These are phyloP conservation scores for Epinotia bilunana DNA, from an alignment of 2,888 invertebrate genomes.

Conservation along the genomic window DNA sequence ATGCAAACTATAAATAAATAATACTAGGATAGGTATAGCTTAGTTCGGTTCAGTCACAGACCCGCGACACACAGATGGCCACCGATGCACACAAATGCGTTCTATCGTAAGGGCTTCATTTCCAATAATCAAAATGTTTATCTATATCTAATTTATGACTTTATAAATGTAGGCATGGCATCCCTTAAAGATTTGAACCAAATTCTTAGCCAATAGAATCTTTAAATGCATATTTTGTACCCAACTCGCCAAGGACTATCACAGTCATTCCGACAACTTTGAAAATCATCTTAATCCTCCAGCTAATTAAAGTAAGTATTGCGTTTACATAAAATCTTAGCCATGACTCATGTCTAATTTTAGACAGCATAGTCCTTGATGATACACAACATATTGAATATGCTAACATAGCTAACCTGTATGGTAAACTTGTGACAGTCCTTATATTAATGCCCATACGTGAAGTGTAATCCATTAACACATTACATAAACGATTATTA, in stretches of 20 bases:
- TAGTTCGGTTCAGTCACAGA: constrained; percentile 7
- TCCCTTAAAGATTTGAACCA: no score
- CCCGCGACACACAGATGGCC: neutral
- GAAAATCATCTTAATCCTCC: neutral
- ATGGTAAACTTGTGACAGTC: constrained; percentile 22
- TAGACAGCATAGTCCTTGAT: constrained; percentile 20
- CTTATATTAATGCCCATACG: constrained; percentile 25
- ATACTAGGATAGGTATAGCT: constrained; percentile 18
- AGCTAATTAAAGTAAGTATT: neutral
- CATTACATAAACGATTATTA: constrained; percentile 20
- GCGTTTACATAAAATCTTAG: constrained; percentile 1
- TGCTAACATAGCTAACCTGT: constrained; percentile 8
- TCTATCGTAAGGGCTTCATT: no score
- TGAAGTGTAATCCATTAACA: constrained; percentile 25
- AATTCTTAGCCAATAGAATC: no score
- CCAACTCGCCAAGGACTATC: no score
- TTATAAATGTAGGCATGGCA: no score
- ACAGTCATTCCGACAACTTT: neutral
- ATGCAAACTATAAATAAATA: constrained; percentile 39
- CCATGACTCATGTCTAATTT: constrained; percentile 14
- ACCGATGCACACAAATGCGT: no score
- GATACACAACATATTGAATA: constrained; percentile 7
- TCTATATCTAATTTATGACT: no score
- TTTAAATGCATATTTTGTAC: no score
- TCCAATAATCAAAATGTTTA: no score